phyloP scores from a whole-genome alignment of 2,888 invertebrate species.

The Limnephilus rhombicus region DNA sequence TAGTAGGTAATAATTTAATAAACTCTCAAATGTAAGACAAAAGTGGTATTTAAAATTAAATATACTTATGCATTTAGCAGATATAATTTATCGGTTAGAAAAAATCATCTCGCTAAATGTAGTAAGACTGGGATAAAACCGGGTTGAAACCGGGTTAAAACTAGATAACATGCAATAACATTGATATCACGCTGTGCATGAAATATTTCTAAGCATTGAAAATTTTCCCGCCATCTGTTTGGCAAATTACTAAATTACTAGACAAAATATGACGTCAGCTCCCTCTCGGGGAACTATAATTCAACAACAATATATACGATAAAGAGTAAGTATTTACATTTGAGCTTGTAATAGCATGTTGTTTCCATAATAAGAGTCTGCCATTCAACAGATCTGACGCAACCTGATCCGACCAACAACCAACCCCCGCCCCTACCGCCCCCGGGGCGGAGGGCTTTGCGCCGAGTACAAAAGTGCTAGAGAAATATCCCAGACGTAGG shows the following conservation, averaged over 20 bases:
- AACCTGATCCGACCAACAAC: constrained; percentile 41
- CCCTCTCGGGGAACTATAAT: constrained; percentile 15
- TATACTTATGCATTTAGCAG: no score
- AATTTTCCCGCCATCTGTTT: neutral
- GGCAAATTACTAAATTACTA: neutral
- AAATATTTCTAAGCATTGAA: neutral
- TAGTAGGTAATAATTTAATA: no score
- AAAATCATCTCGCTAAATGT: neutral
- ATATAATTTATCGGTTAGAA: no score
- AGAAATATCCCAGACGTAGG: constrained; percentile 19
- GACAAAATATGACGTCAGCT: constrained; percentile 5
- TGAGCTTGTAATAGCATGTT: constrained; percentile 49
- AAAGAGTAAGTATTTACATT: constrained; percentile 35
- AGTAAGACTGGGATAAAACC: neutral
- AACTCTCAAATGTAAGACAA: neutral
- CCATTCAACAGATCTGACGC: constrained; percentile 50
- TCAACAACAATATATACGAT: constrained; percentile 20
- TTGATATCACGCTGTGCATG: neutral
- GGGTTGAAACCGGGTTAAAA: neutral
- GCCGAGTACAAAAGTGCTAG: constrained; percentile 38
- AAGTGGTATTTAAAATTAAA: neutral
- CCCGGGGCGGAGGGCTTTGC: constrained; percentile 41
- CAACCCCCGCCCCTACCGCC: neutral
- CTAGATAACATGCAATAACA: neutral
- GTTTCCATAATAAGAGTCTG: constrained; percentile 47